phyloP scores from a whole-genome alignment of 2,888 invertebrate genomes.

The Mesochorus sp. region DNA sequence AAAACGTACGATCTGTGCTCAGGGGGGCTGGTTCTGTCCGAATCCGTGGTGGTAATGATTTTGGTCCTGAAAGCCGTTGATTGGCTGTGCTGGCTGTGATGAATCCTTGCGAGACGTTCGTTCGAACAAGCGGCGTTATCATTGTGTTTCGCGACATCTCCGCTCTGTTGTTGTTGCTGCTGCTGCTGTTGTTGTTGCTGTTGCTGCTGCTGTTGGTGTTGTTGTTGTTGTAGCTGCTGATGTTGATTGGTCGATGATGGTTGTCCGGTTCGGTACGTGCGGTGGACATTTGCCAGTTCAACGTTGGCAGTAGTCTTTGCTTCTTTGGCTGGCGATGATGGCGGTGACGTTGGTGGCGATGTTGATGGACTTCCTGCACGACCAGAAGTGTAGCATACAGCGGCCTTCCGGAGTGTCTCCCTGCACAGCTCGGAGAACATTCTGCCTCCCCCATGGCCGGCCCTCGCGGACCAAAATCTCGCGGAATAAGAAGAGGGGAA shows the following conservation, averaged over 20 bases:
- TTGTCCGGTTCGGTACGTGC: conserved; percentile 59
- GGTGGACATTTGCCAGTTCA: conserved; percentile 77
- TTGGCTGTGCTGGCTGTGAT: conserved; percentile 47
- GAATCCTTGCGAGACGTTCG: conserved; percentile 52
- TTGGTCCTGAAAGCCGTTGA: conserved; percentile 56
- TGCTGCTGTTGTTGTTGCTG: conserved; percentile 38
- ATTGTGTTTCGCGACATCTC: conserved; percentile 42
- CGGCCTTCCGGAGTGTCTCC: conserved; percentile 83
- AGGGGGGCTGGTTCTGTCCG: conserved; percentile 64
- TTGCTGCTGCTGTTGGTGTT: conserved; percentile 45
- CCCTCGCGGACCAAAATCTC: conserved; percentile 65
- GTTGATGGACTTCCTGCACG: conserved; percentile 79
- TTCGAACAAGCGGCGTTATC: conserved; percentile 42
- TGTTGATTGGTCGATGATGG: conserved; percentile 37
- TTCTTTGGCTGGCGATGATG: conserved; percentile 79
- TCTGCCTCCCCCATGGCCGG: conserved; percentile 81
- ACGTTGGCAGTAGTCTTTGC: conserved; percentile 71
- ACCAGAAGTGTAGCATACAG: conserved; percentile 81
- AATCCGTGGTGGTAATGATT: conserved; percentile 57
- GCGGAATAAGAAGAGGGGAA: neutral
- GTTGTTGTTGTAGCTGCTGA: conserved; percentile 10
- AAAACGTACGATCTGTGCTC: conserved; percentile 76
- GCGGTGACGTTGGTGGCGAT: conserved; percentile 80
- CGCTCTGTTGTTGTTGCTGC: conserved; percentile 44
- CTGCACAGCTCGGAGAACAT: conserved; percentile 85